Percentiles rank a stretch among this genome's conserved stretches.
Evolutionary conservation across 2,113 vertebrate species (phyloP).

Genomic region (Andinoacara biseriatus): DNA sequence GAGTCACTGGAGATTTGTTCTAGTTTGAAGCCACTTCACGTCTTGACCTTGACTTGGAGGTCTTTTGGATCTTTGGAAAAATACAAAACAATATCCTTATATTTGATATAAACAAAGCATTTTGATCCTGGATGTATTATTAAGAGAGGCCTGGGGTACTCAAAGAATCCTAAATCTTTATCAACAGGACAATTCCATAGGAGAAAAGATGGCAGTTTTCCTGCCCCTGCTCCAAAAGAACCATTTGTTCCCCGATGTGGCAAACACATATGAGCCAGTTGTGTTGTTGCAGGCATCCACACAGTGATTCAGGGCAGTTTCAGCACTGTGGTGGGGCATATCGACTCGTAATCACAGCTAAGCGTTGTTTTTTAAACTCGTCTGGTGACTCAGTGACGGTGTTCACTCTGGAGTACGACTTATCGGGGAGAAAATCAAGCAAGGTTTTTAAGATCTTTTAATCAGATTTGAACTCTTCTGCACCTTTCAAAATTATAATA

Average conservation of each 20-base stretch:
- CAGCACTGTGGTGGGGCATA: neutral
- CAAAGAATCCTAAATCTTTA: neutral
- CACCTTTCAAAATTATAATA: neutral
- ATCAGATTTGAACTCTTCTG: neutral
- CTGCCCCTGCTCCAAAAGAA: neutral
- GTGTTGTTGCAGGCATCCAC: neutral
- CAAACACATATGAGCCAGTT: rapidly evolving
- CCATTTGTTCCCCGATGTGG: neutral
- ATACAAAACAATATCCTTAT: neutral
- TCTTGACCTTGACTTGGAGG: constrained; percentile 35
- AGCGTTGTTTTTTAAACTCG: neutral
- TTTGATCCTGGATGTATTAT: neutral
- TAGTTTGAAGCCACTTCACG: constrained; percentile 21
- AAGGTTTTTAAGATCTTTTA: no score
- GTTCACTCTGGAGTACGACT: neutral
- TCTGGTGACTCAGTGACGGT: rapidly evolving
- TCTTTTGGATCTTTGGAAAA: neutral
- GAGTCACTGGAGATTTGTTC: constrained; percentile 31
- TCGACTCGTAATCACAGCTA: neutral
- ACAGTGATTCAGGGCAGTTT: no score
- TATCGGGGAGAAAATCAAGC: no score
- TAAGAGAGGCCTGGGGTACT: neutral
- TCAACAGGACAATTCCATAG: neutral
- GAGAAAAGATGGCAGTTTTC: neutral
- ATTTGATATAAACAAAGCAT: neutral